Base-by-base conservation (phyloP, 2,888 invertebrate species). In the Lithodes maja region DNA sequence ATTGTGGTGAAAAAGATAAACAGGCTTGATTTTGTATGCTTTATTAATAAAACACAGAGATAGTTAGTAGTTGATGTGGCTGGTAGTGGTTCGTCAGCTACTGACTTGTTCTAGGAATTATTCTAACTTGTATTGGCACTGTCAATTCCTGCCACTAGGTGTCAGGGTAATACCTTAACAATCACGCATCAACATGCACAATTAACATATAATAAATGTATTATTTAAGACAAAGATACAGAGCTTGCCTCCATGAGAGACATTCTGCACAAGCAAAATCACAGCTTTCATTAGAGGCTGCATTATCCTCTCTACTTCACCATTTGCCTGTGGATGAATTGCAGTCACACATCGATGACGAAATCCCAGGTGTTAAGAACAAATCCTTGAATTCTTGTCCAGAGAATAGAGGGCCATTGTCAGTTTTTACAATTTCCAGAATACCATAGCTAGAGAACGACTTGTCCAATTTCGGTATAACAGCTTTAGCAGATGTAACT, bases 391-490 rank as follows among this genome's bases (percentile, higher is more conserved):
- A 17, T 74, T n/a, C 74, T 33, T 74, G 1, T 17, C 33, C 33
- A 12, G 17, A 12, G n/a, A 74, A 74, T 74, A n/a, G 74, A 5
- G n/a, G 74, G 74, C 33, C 17, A 12, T 61, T 61, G 61, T 61
- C 61, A 7, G 61, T 61, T 12, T 61, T 61, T 12, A 61, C 61
- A 61, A 17, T n/a, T 5, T 74, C 74, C 5, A 5, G 74, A 74
- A 74, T 74, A 5, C n/a, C 92, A 15, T 77, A 83, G n/a, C 68
- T 52, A 17, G 86, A 85, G 71, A 91, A 91, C n/a, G 79, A 53
- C 75, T 80, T 71, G 49, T 90, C 84, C 33, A 92, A 52, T 3
- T 78, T 49, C 9, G 68, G 74, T 3, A 86, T 84, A n/a, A 86
- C 77, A 15, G 55, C 78, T 53, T 50, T n/a, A 2, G 33, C 61